These are phyloP conservation scores for Oreonectes daqikongensis DNA, from an alignment of 2,797 vertebrate species.

Conservation along the genomic window DNA sequence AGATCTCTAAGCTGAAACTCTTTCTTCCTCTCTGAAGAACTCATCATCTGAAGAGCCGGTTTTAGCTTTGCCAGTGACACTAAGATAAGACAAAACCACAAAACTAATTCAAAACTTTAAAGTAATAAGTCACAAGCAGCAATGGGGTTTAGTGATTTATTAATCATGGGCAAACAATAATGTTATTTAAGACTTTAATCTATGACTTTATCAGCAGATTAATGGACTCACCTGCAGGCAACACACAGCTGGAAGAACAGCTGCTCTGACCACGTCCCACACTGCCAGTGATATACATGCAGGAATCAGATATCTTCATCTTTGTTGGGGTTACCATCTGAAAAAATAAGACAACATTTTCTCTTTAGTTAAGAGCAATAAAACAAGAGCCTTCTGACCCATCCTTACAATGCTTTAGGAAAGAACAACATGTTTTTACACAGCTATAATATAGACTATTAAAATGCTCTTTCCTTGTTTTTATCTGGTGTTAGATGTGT, in stretches of 20 bases:
- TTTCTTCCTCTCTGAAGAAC: conserved; percentile 65
- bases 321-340: conserved; percentile 77
- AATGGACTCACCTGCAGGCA: conserved; percentile 74
- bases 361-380: background rate
- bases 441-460: background rate
- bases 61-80: conserved; percentile 71
- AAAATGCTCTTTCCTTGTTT: conserved; percentile 25
- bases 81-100: conserved; percentile 65
- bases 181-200: background rate
- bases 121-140: too few species aligned
- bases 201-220: conserved; percentile 4
- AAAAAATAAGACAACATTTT: conserved; percentile 17
- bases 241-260: conserved; percentile 63
- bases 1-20: conserved; percentile 51
- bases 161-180: too few species aligned
- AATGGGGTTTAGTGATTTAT: too few species aligned
- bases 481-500: conserved; percentile 37
- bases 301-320: conserved; percentile 87
- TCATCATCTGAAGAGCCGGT: conserved; percentile 76
- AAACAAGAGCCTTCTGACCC: background rate
- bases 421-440: background rate
- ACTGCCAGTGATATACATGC: conserved; percentile 71
- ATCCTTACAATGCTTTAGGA: too few species aligned
- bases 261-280: conserved; percentile 62
- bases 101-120: too few species aligned